Conservation (phyloP, 2,797 vertebrate species). For the Ispidina lecontei region DNA sequence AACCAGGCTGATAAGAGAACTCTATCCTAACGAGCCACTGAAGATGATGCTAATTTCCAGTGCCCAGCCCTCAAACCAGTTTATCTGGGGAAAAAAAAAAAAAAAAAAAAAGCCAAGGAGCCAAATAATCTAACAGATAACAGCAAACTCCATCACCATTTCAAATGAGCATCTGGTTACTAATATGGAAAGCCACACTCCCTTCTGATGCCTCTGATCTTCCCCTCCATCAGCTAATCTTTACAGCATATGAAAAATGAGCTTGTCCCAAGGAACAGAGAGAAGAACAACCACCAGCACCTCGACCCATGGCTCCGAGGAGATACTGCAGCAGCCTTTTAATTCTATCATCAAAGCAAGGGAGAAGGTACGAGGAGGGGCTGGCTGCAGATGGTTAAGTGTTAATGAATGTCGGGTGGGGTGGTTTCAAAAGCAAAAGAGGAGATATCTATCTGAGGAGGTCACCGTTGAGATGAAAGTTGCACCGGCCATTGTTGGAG, state of each 20-base stretch:
- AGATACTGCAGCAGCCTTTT: constrained; percentile 52
- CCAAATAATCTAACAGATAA: constrained; percentile 64
- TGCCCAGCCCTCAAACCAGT: constrained; percentile 21
- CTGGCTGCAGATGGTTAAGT: constrained; percentile 57
- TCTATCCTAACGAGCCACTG: constrained; percentile 29
- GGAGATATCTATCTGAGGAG: constrained; percentile 39
- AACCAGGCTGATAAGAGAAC: constrained; percentile 38
- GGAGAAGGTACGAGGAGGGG: constrained; percentile 46
- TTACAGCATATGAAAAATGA: constrained; percentile 59
- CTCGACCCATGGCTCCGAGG: not conserved
- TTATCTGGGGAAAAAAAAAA: constrained; percentile 30
- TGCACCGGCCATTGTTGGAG: constrained; percentile 34
- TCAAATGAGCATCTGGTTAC: constrained; percentile 65
- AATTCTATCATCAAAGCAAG: constrained; percentile 61
- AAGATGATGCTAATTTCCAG: constrained; percentile 36
- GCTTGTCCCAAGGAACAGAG: not conserved
- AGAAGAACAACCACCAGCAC: constrained; percentile 38
- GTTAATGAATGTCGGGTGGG: constrained; percentile 50
- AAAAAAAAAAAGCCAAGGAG: constrained; percentile 15
- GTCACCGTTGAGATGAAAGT: constrained; percentile 53
- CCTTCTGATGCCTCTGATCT: constrained; percentile 39
- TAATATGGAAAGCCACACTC: constrained; percentile 21
- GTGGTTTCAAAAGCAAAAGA: constrained; percentile 53
- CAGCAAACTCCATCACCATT: constrained; percentile 44
- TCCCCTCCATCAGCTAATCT: constrained; percentile 53